Evolutionary conservation across 2,888 invertebrate species (phyloP), one percentile per base, ranked within the genome.

Genomic region (Syritta pipiens): DNA sequence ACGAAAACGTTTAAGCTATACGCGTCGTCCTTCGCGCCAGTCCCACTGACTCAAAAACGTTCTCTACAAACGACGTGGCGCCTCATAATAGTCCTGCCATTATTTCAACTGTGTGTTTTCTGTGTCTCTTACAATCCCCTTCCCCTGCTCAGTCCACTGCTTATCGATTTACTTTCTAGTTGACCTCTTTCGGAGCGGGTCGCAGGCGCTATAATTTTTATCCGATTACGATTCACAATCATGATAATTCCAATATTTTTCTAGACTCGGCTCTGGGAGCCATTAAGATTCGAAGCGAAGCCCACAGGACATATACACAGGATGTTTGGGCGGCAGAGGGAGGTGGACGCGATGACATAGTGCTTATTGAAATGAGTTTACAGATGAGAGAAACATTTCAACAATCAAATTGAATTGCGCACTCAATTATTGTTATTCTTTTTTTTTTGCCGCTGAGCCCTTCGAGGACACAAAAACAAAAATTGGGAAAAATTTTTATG

Each of bases 291-390:
- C n/a, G n/a, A n/a, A n/a, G n/a, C n/a, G n/a, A n/a, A n/a, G n/a
- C n/a, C n/a, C n/a, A n/a, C n/a, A n/a, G n/a, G n/a, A n/a, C n/a
- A n/a, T n/a, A n/a, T n/a, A n/a, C n/a, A n/a, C n/a, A n/a, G n/a
- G n/a, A n/a, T n/a, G n/a, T n/a, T n/a, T n/a, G n/a, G n/a, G n/a
- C n/a, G n/a, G 9, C 35, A 48, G n/a, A 35, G 10, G 14, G 26
- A 14, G 9, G 42, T 7, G 65, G 24, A 24, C 20, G 30, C 20
- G 28, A 59, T 65, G 59, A 59, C 51, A 59, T 17, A 53, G 59
- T 75, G 53, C 14, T 69, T 62, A 76, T 69, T 76, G 49, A 76
- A 76, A 69, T 62, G 51, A 69, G 44, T 51, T 51, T 42, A 26
- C 51, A 69, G 59, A 60, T 35, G 51, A 51, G 19, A 37, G 37